Base-by-base conservation (phyloP, 2,888 invertebrate genomes). In the Andrena camellia region DNA sequence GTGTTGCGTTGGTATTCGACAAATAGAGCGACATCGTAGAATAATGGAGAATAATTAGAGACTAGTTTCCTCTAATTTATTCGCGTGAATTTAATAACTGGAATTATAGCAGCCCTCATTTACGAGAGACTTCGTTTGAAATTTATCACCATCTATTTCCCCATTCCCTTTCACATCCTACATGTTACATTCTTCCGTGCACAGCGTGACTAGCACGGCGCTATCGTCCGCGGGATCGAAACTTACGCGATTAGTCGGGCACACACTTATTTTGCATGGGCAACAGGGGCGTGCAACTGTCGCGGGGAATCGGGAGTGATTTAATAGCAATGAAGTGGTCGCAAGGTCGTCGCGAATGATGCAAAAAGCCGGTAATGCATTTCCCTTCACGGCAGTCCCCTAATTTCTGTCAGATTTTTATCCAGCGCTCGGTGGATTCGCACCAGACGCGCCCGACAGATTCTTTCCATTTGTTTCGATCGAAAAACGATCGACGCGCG, bases 281-380 rank as follows among this genome's bases (percentile, higher is more conserved):
- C 26, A 6, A 31, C 54, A n/a, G 31, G 23, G 31, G 42, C 23
- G 42, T 10, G 20, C 13, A 17, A 6, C 64, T 48, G 31, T 23
- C 26, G 23, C 42, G 13, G 23, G n/a, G 42, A 70, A 66, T 23
- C 10, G 50, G 29, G 62, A 31, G n/a, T 50, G 33, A 63, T 68
- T 73, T 17, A 66, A 48, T 52, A 54, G 52, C 20, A 59, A 71
- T 23, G 63, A 52, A 59, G 10, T 52, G 13, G 31, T 8, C 10
- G 71, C 42, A 23, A 68, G 57, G 31, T 17, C 13, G 23, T 8
- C 50, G 78, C 88, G 76, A 88, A 90, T 89, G 86, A 89, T 90
- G 88, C 77, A 88, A 85, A 87, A 86, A 81, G 83, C 85, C 70
- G 81, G 67, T 90, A 91, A 91, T 90, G 90, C 90, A 89, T 83